Base-by-base conservation (phyloP, 2,888 invertebrate genomes). In the Liopterus haemorrhoidalis region DNA sequence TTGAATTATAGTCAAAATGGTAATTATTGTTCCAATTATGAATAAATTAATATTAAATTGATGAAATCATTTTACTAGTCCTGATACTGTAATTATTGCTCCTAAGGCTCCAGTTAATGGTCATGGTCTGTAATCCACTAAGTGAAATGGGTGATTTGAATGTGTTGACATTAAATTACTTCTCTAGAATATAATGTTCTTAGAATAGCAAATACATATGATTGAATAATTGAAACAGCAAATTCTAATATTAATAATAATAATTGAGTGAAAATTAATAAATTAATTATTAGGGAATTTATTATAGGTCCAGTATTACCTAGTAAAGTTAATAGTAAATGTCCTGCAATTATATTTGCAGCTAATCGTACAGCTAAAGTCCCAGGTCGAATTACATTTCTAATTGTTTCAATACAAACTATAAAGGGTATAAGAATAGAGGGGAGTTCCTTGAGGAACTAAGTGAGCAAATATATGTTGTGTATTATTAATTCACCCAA, bases 301-400 rank as follows among this genome's bases (percentile, higher is more conserved):
- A 59, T 20, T 31, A 8, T 35, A 12, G 57, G 41, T 15, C 65
- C 70, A 2, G 67, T 70, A 52, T 70, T 70, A 47, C 75, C 73
- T 59, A 81, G 58, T 55, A 83, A 54, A 1, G 78, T 79, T 72
- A 83, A 64, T 61, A 83, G 54, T 66, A 84, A 61, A 63, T 84
- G 81, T 0, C 82, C 82, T 1, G 83, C 81, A 72, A 82, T 81
- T 77, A 84, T 82, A 71, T 84, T 84, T n/a, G 83, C 83, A 4
- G 79, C 74, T 70, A 84, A 60, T 52, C 83, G 82, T 46, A 85
- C 74, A 1, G 79, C 76, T 70, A 84, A 66, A 2, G 83, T 83
- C 63, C 75, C 69, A 0, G 82, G 81, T 8, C 81, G 81, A 66
- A 83, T 82, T 53, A 81, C 56, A 70, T 82, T 82, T 57, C 82